Evolutionary conservation across 2,113 vertebrate species (phyloP).

Genomic region (Oplegnathus fasciatus): DNA sequence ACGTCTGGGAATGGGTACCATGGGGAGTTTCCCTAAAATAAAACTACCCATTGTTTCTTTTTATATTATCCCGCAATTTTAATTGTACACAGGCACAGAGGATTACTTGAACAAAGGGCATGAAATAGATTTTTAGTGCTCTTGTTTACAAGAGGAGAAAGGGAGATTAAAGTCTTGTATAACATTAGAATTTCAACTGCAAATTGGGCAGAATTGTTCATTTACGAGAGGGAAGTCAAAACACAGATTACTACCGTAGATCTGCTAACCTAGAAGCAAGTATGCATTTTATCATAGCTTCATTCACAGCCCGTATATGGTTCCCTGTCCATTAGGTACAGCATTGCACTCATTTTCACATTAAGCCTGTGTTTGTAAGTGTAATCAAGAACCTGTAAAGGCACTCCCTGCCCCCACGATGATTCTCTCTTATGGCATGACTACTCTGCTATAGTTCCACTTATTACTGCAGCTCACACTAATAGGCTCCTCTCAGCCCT

Average conservation of each 20-base stretch:
- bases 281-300: neutral
- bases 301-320: neutral
- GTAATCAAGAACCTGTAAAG: constrained; percentile 21
- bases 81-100: constrained; percentile 38
- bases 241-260: neutral
- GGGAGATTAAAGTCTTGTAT: constrained; percentile 12
- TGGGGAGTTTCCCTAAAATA: constrained; percentile 47
- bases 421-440: constrained; percentile 21
- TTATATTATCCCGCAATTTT: constrained; percentile 41
- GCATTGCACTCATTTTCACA: constrained; percentile 1
- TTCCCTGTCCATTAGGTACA: neutral
- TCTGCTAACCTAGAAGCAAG: neutral
- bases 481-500: constrained; percentile 65
- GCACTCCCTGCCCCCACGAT: neutral
- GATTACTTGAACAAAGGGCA: constrained; percentile 34
- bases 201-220: constrained; percentile 22
- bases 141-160: constrained; percentile 36
- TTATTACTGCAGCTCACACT: constrained; percentile 47
- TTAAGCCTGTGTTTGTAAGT: constrained; percentile 19
- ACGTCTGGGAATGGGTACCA: constrained; percentile 41
- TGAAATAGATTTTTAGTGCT: constrained; percentile 27
- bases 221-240: constrained; percentile 10
- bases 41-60: constrained; percentile 61
- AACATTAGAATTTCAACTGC: neutral
- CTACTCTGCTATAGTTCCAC: constrained; percentile 40